phyloP scores from a whole-genome alignment of 2,797 vertebrate genomes.

The Lates japonicus region DNA sequence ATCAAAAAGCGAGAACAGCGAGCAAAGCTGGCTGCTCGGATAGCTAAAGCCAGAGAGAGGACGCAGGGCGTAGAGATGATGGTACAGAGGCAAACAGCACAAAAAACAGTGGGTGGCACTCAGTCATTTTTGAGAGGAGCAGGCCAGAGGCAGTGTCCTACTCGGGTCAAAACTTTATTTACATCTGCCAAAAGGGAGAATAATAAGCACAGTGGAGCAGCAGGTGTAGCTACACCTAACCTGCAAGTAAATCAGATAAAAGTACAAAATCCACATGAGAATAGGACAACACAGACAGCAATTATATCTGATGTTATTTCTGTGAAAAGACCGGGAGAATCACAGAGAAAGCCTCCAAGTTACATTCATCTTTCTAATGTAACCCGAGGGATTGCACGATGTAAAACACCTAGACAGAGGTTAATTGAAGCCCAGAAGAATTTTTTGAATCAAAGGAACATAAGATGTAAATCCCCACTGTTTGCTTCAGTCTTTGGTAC shows the following conservation, averaged over 20 bases:
- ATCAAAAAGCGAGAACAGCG: conserved; percentile 88
- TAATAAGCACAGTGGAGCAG: conserved; percentile 25
- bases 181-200: conserved; percentile 53
- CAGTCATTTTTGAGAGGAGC: conserved; percentile 53
- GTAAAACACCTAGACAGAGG: conserved; percentile 73
- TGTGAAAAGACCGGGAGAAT: conserved; percentile 55
- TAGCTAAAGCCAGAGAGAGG: conserved; percentile 71
- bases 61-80: conserved; percentile 30
- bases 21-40: conserved; percentile 79
- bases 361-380: conserved; percentile 45
- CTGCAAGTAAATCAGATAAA: conserved; percentile 47
- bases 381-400: conserved; percentile 52
- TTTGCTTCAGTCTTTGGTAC: conserved; percentile 46
- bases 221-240: conserved; percentile 24
- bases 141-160: conserved; percentile 45
- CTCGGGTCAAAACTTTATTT: conserved; percentile 39
- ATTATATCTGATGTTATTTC: conserved; percentile 3
- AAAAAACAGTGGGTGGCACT: conserved; percentile 39
- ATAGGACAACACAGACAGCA: neutral
- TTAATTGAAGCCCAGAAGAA: conserved; percentile 72
- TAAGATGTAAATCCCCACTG: conserved; percentile 54
- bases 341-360: conserved; percentile 51
- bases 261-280: conserved; percentile 37
- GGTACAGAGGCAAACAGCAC: conserved; percentile 35
- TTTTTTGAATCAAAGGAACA: conserved; percentile 68